Base-by-base conservation (phyloP, 2,113 vertebrate genomes). In the Siniperca chuatsi region DNA sequence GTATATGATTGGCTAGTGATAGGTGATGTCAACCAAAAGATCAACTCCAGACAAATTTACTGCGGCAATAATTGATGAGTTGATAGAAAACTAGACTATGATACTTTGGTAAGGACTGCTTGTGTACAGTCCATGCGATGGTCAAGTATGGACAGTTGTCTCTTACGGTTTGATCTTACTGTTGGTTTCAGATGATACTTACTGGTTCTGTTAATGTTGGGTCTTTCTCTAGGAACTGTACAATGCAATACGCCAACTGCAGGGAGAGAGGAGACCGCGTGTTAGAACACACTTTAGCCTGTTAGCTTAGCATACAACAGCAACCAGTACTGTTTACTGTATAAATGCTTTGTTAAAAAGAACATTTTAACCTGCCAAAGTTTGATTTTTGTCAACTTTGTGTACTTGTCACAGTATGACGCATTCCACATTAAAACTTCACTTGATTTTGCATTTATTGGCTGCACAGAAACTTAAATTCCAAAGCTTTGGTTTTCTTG, bases 201-300 rank as follows among this genome's bases (percentile, higher is more conserved):
- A 99, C 98, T 76, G 98, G 97, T 96, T 99, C 98, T 96, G 98
- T 99, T 96, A 99, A 97, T 85, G 98, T 97, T 82, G 98, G 98
- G 92, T 99, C 98, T 96, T 99, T 99, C 97, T 99, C 98, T 96
- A 99, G 96, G 96, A 99, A 99, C 94, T 99, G 98, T 97, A 99
- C 98, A 98, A 99, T 99, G 95, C 98, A 99, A 96, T 99, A 99
- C 0, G 98, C 98, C 97, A 99, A 95, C 98, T 99, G 93, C 78
- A 94, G 87, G 81, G 83, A 67, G 69, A 80, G 82, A 70, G 1
- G 18, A 70, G 40, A 76, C 1, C 12, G 68, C 15, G 54, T 1
- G 66, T 76, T 23, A 84, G 54, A 54, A 42, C 61, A 33, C 33
- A 20, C 62, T 8, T 40, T 13, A 67, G 46, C 61, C 15, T 21